A percentile compares a stretch with the other conserved stretches of the same genome.
Evolutionary conservation across 1,140 invertebrate genomes (phyloP).

Genomic region (Parasteatoda tepidariorum): DNA sequence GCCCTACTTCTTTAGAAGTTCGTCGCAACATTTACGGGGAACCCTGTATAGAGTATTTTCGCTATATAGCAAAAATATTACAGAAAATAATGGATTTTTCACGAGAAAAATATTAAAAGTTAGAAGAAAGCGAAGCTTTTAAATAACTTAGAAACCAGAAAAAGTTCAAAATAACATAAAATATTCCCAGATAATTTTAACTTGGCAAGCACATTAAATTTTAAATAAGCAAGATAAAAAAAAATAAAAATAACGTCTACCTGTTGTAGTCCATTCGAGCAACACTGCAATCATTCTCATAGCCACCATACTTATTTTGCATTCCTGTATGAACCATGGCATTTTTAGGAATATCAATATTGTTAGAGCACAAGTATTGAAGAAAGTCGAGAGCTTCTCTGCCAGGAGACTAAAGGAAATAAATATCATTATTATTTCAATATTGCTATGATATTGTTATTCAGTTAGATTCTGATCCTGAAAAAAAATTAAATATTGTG

Average conservation of each 20-base stretch:
- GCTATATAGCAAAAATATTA: no score
- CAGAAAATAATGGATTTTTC: no score
- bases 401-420: conserved; percentile 72
- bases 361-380: conserved; percentile 95
- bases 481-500: background rate
- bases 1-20: no score
- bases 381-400: conserved; percentile 89
- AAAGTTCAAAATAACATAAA: no score
- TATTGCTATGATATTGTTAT: background rate
- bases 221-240: no score
- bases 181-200: no score
- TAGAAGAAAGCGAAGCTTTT: no score
- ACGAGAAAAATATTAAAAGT: no score
- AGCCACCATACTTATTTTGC: conserved; percentile 95
- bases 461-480: background rate
- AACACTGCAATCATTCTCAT: conserved; percentile 98
- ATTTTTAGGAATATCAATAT: conserved; percentile 94
- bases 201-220: no score
- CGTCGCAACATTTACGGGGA: no score
- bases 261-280: conserved; percentile 87
- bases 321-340: conserved; percentile 98
- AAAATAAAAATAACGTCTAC: conserved; percentile 73
- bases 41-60: no score
- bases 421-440: background rate
- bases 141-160: no score